Conservation (phyloP, 2,797 vertebrate species). For the Syndactyla subalaris region DNA sequence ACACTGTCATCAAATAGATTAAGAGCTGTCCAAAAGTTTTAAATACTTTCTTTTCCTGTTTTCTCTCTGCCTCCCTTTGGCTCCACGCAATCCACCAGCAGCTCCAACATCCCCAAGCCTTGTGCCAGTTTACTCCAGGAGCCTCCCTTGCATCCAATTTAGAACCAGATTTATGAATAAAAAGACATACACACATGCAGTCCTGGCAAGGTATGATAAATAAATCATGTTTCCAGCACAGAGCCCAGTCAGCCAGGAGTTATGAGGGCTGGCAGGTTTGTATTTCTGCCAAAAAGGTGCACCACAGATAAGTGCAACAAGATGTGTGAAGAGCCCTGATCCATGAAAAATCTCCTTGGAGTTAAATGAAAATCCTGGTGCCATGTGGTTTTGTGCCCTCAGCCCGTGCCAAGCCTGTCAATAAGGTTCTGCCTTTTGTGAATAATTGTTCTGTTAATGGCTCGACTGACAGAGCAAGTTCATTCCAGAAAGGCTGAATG, state of each 20-base stretch:
- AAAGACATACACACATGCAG: background rate
- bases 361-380: background rate
- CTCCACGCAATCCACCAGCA: background rate
- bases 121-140: background rate
- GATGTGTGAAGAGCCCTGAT: background rate
- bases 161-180: background rate
- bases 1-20: background rate
- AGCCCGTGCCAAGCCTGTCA: conserved; percentile 35
- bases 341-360: background rate
- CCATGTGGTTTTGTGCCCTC: background rate
- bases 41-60: background rate
- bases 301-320: conserved; percentile 10
- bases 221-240: background rate
- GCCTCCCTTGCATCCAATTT: background rate
- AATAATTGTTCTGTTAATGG: conserved; percentile 45
- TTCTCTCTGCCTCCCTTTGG: background rate
- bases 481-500: conserved; percentile 54
- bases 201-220: background rate
- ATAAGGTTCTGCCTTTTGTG: background rate
- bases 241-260: background rate
- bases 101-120: background rate
- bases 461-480: conserved; percentile 39
- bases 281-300: background rate
- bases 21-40: background rate
- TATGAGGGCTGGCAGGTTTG: background rate